Evolutionary conservation across 1,140 invertebrate genomes (phyloP).

Genomic region (Ceratitis capitata): DNA sequence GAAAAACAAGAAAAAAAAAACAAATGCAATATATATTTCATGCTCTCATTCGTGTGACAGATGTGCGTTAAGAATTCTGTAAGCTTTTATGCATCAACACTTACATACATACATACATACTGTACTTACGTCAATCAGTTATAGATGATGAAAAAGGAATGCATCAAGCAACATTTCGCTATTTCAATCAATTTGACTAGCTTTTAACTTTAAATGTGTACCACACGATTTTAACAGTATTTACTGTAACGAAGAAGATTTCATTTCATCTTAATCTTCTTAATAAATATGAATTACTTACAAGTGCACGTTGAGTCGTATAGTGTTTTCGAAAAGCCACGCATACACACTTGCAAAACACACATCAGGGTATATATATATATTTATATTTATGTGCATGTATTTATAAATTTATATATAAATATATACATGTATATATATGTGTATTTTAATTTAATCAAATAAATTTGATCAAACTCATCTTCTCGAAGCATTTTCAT

Average conservation of each 20-base stretch:
- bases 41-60: background rate
- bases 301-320: background rate
- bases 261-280: background rate
- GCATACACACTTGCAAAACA: background rate
- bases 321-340: background rate
- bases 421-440: background rate
- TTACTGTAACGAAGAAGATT: too few species aligned
- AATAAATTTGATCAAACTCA: background rate
- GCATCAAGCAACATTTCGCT: background rate
- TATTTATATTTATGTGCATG: background rate
- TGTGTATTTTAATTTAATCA: background rate
- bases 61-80: background rate
- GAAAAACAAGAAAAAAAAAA: too few species aligned
- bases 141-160: background rate
- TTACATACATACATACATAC: too few species aligned
- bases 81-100: background rate
- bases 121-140: background rate
- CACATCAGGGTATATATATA: background rate
- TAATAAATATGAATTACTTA: background rate
- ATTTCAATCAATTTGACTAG: background rate
- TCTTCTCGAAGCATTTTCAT: background rate
- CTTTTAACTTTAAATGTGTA: background rate
- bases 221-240: too few species aligned
- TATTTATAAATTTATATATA: background rate
- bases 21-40: background rate